Evolutionary conservation across 2,113 vertebrate species (phyloP).

Genomic region (Callipepla californica): DNA sequence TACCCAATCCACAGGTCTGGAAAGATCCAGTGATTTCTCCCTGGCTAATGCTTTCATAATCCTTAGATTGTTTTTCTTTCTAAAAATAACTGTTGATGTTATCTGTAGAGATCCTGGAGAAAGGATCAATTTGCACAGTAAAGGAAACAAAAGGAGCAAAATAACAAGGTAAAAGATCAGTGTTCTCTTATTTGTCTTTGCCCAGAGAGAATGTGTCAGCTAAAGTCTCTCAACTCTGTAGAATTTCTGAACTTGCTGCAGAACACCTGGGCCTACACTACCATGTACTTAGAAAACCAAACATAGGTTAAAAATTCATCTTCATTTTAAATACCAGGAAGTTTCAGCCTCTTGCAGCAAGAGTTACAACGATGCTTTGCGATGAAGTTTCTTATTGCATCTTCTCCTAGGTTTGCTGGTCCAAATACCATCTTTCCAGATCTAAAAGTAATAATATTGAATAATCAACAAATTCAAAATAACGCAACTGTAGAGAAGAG

Average conservation of each 20-base stretch:
- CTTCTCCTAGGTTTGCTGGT: constrained; percentile 91
- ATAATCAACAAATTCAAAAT: constrained; percentile 44
- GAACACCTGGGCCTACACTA: constrained; percentile 16
- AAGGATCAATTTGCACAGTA: neutral
- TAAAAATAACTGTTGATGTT: neutral
- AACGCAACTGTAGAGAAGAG: neutral
- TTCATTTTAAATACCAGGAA: constrained; percentile 82
- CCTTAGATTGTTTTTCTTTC: neutral
- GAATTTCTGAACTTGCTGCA: constrained; percentile 49
- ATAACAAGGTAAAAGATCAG: neutral
- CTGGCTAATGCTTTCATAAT: neutral
- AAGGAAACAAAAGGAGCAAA: neutral
- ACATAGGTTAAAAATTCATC: constrained; percentile 21
- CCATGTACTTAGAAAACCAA: constrained; percentile 10
- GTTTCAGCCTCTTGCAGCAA: constrained; percentile 88
- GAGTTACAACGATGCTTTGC: constrained; percentile 91
- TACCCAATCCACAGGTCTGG: neutral
- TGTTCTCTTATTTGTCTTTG: neutral
- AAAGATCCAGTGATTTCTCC: neutral
- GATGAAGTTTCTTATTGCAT: constrained; percentile 89
- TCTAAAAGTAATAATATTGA: constrained; percentile 74
- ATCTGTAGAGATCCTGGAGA: neutral
- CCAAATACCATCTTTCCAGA: constrained; percentile 91
- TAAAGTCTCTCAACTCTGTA: constrained; percentile 29
- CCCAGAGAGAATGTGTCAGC: neutral